Base-by-base conservation (phyloP, 2,888 invertebrate genomes). In the Eupithecia tripunctaria region DNA sequence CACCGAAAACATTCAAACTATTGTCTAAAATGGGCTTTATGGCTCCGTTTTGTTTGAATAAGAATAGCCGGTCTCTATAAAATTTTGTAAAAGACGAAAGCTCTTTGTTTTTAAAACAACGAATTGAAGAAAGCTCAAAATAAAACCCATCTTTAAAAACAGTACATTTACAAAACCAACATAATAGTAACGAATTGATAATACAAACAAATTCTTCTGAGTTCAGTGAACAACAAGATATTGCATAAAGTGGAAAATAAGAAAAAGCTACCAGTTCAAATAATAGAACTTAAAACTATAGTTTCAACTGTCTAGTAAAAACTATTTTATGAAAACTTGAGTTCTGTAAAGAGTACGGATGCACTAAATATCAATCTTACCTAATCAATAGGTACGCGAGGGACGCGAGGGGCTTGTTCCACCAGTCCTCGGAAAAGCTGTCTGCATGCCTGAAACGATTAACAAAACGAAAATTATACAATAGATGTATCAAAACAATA, bases 361-460 rank as follows among this genome's bases (percentile, higher is more conserved):
- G 21, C 36, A 36, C 15, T 2, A 32, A 29, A 32, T 36, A 21
- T 36, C 5, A 36, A 18, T 74, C 80, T 79, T 71, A 80, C 80
- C 74, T 70, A 76, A 80, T 80, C 75, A 72, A 76, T 76, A n/a
- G n/a, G n/a, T n/a, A 21, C 8, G n/a, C 8, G n/a, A 78, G 51
- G 70, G 78, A 71, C 62, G 75, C 77, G 70, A 6, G 36, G 25
- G 29, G 65, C 47, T 66, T 43, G 56, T 65, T 66, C 65, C 56
- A 47, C 25, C 47, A 62, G 64, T 66, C 62, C 56, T 60, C 70
- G 72, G 64, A 59, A 38, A 38, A 18, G 41, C 38, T 62, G 65
- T 81, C 68, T 82, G 84, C 67, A 67, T 62, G 66, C 82, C 89
- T 89, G 89, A 86, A 89, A 89, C 68, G 21, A 84, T 82, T 78